These are phyloP conservation scores for Squalus acanthias DNA, from an alignment of 2,797 vertebrate genomes.

Conservation along the genomic window DNA sequence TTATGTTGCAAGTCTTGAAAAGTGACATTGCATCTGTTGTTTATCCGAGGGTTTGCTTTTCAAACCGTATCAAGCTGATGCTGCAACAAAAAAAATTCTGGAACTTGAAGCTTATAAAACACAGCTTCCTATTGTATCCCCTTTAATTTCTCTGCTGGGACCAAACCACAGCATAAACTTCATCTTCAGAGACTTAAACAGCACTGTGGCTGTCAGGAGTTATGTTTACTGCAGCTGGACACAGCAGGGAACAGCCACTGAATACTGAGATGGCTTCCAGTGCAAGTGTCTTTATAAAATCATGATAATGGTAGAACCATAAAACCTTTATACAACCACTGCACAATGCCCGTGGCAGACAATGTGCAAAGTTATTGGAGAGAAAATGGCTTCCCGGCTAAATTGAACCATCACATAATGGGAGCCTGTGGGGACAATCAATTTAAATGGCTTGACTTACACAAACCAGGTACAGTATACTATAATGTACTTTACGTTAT, in stretches of 20 bases:
- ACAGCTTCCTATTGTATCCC: neutral
- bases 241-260: neutral
- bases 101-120: neutral
- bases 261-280: neutral
- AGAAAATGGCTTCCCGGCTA: neutral
- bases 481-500: neutral
- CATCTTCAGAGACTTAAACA: neutral
- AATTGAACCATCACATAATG: neutral
- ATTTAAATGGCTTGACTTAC: neutral
- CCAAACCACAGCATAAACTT: conserved; percentile 17
- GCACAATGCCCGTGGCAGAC: neutral
- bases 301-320: neutral
- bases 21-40: neutral
- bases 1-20: neutral
- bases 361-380: neutral
- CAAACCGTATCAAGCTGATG: neutral
- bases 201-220: neutral
- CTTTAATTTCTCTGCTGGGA: conserved; percentile 15
- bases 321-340: neutral
- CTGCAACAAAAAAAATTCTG: neutral
- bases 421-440: neutral
- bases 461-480: neutral
- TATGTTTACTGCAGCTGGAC: conserved; percentile 28
- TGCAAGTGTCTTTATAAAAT: neutral
- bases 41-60: neutral